Evolutionary conservation across 2,797 vertebrate genomes (phyloP).

Genomic region (Spizella passerina): DNA sequence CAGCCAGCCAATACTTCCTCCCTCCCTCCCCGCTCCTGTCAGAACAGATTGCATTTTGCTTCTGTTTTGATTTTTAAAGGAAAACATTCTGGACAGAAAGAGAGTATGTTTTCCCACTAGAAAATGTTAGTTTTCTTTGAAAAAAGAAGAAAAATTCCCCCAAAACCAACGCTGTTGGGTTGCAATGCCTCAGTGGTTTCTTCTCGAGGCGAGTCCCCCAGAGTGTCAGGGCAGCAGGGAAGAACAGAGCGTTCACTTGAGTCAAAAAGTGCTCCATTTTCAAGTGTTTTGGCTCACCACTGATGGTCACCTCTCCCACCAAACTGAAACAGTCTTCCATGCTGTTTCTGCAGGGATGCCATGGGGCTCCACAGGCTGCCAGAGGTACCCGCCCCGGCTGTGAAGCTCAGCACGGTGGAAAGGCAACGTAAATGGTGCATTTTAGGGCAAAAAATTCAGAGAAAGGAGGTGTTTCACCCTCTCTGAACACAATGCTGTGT

Average conservation of each 20-base stretch:
- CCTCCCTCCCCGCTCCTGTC: neutral
- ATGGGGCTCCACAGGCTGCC: neutral
- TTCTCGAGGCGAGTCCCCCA: fast-evolving
- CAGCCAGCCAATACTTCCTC: neutral
- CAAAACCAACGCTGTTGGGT: fast-evolving
- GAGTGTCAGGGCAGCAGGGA: neutral
- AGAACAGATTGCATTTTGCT: neutral
- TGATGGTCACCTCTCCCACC: neutral
- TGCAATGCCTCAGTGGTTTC: neutral
- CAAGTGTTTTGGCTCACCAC: too few relatives aligned
- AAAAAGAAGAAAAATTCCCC: neutral
- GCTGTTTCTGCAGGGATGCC: neutral
- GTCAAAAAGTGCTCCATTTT: fast-evolving
- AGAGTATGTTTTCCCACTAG: neutral
- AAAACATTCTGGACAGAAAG: neutral
- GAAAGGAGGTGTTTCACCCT: neutral
- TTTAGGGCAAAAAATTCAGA: neutral
- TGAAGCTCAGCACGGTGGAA: fast-evolving
- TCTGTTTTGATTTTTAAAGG: slow-evolving; percentile 5
- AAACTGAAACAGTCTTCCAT: neutral
- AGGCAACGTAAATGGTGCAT: fast-evolving
- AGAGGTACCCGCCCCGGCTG: fast-evolving
- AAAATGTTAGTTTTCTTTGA: neutral
- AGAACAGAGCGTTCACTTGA: fast-evolving
- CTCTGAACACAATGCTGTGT: neutral